phyloP scores from a whole-genome alignment of 1,140 invertebrate species.

The Papilio dardanus region DNA sequence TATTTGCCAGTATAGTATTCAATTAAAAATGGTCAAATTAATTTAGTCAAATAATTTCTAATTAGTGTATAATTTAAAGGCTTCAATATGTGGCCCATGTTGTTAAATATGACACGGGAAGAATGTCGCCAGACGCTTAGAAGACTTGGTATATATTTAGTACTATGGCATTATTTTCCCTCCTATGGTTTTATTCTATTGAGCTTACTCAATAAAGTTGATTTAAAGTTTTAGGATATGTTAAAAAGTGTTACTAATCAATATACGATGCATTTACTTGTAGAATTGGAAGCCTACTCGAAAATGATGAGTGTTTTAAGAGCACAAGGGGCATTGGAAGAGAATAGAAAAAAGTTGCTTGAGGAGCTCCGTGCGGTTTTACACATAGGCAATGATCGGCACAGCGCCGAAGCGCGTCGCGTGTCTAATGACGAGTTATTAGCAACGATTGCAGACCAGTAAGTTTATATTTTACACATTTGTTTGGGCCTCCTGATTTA shows the following conservation, averaged over 20 bases:
- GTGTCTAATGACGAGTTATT: slow-evolving; percentile 96
- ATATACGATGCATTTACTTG: slow-evolving; percentile 63
- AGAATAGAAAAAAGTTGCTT: slow-evolving; percentile 92
- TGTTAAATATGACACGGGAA: slow-evolving; percentile 84
- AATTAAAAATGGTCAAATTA: slow-evolving; percentile 78
- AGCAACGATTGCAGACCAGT: slow-evolving; percentile 94
- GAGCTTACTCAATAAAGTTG: slow-evolving; percentile 48
- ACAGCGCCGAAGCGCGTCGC: slow-evolving; percentile 94
- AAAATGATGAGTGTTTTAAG: slow-evolving; percentile 93
- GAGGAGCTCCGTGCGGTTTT: slow-evolving; percentile 91
- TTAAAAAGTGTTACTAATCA: slow-evolving; percentile 46
- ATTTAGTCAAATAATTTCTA: slow-evolving; percentile 70
- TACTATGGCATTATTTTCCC: slow-evolving; percentile 80
- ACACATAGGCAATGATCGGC: slow-evolving; percentile 94
- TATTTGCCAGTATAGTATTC: slow-evolving; percentile 80
- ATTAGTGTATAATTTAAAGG: slow-evolving; percentile 59
- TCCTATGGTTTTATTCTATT: slow-evolving; percentile 74
- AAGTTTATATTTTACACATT: slow-evolving; percentile 68
- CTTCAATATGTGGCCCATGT: slow-evolving; percentile 79
- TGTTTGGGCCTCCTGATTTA: slow-evolving; percentile 58
- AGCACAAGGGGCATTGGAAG: slow-evolving; percentile 93
- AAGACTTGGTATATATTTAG: slow-evolving; percentile 88
- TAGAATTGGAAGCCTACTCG: slow-evolving; percentile 96
- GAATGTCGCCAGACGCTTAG: slow-evolving; percentile 93
- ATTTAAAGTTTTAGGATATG: slow-evolving; percentile 39